Base-by-base conservation (phyloP, 2,888 invertebrate species). In the Microctonus aethiopoides region DNA sequence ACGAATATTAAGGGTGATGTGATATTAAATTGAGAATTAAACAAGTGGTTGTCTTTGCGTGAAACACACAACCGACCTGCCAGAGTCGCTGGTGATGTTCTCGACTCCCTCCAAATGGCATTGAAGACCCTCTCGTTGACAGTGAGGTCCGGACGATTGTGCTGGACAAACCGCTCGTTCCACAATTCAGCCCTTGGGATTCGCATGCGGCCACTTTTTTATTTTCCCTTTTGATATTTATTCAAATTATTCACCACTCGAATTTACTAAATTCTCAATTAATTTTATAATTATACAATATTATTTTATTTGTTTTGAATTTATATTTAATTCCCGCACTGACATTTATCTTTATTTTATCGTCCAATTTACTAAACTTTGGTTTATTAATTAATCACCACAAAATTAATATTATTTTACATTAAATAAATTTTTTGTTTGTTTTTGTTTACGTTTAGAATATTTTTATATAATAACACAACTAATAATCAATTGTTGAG, bases 41-140 rank as follows among this genome's bases (percentile, higher is more conserved):
- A 65, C 56, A 46, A 46, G 46, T 46, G 46, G 65, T 65, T 65
- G 65, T 39, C n/a, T 65, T 69, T 57, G 59, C 54, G 66, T 71
- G 54, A 16, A 20, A 36, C 57, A 76, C 74, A 75, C 76, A 75
- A 83, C 83, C 83, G 81, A 83, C 83, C 83, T 83, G 83, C 75
- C 75, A 78, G 71, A 75, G 79, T 76, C 72, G 78, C 77, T 72
- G 77, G 76, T 66, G 76, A 74, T 74, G 76, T 70, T 71, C 74
- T 63, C 61, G 78, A 71, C 60, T 77, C 79, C 80, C 83, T 82
- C 78, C 77, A 69, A 70, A 73, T 70, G 72, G 41, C 67, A 74
- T 41, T 71, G 71, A 68, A 61, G 68, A 68, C 68, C 67, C 69
- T 54, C 60, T 73, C 65, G 51, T 70, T 59, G 62, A 60, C 70